Evolutionary conservation across 2,888 invertebrate species (phyloP), one percentile per base, ranked within the genome.

Genomic region (Cataglyphis livida): DNA sequence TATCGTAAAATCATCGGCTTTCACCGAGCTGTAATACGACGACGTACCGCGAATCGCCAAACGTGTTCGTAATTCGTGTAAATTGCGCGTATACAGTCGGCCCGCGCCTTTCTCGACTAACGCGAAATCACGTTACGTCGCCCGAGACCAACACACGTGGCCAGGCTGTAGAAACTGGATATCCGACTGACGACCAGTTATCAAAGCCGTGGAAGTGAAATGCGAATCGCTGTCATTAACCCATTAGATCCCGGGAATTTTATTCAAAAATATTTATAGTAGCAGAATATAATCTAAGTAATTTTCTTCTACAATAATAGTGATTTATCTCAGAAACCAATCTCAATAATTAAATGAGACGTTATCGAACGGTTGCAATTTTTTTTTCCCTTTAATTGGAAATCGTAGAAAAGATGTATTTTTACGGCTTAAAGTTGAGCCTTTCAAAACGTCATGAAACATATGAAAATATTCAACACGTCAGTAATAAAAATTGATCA

Each of bases 1-100:
- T 68, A n/a, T 78, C 87, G 87, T 88, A 85, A 89, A 89, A 89
- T 87, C 87, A 61, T 21, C 86, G 74, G 82, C 87, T 88, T 89
- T 89, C 83, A 82, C 87, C 87, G 82, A 83, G 70, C 61, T n/a
- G 54, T 68, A 64, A 84, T 64, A 54, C 62, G 54, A 70, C 76
- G 82, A 65, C 68, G 51, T 44, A 61, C 48, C 32, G 73, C 64
- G 70, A 70, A 66, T 38, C 75, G 59, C 32, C 73, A 57, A 79
- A 74, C 82, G 79, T 38, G 83, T 79, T 62, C 76, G 78, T 85
- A 89, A 87, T 78, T 82, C 75, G 85, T 83, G 83, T 73, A 89
- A 89, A 87, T 87, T 89, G 83, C 83, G 79, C 84, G 76, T 62
- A 68, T 54, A 66, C 78, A 21, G 15, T 35, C 32, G 32, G 6